Evolutionary conservation across 1,140 invertebrate species (phyloP).

Genomic region (Chrysomallon squamiferum): DNA sequence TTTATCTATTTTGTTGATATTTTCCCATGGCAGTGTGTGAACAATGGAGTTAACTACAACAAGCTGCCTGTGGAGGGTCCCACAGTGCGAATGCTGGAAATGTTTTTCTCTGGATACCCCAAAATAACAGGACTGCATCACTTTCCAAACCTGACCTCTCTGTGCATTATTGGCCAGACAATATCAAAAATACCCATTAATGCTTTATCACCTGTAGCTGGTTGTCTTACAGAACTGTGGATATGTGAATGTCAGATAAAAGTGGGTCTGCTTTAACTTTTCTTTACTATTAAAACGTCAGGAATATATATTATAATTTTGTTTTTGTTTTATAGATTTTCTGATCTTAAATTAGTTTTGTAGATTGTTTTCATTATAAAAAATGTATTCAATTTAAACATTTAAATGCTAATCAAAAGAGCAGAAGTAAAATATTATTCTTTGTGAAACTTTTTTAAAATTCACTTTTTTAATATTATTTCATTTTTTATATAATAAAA

Average conservation of each 20-base stretch:
- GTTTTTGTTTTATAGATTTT: too few species aligned
- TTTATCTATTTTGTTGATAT: too few species aligned
- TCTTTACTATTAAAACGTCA: neutral
- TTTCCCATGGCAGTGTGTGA: slow-evolving; percentile 57
- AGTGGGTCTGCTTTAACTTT: slow-evolving; percentile 29
- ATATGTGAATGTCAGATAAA: slow-evolving; percentile 56
- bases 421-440: too few species aligned
- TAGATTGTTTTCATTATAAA: too few species aligned
- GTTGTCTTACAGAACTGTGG: slow-evolving; percentile 55
- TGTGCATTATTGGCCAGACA: slow-evolving; percentile 52
- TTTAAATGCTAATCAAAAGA: too few species aligned
- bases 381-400: too few species aligned
- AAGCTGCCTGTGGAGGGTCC: slow-evolving; percentile 39
- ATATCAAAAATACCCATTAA: slow-evolving; percentile 35
- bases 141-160: slow-evolving; percentile 54
- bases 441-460: too few species aligned
- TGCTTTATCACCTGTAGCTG: slow-evolving; percentile 33
- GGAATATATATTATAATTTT: neutral
- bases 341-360: too few species aligned
- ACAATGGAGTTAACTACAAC: slow-evolving; percentile 55
- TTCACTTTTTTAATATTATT: too few species aligned
- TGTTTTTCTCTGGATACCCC: slow-evolving; percentile 60
- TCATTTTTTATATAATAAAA: too few species aligned
- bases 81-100: slow-evolving; percentile 43
- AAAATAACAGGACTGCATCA: slow-evolving; percentile 45